Conservation (phyloP, 1,140 invertebrate species). For the Helicoverpa armigera region DNA sequence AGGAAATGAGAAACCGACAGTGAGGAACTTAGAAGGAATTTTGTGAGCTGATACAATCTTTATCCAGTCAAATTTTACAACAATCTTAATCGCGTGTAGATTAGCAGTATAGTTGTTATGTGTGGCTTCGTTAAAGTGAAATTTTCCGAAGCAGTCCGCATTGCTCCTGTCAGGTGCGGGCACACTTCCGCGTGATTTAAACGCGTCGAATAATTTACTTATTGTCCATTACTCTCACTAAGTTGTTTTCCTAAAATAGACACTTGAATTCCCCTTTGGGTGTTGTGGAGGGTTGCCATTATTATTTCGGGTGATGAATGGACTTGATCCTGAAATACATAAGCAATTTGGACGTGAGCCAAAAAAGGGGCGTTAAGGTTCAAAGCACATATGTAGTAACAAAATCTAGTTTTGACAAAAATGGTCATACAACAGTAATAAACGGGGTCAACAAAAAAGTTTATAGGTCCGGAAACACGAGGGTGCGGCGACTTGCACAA, state of each 20-base stretch:
- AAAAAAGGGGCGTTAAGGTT: not conserved
- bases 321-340: constrained; percentile 1
- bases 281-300: constrained; percentile 11
- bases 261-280: constrained; percentile 12
- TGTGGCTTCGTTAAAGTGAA: constrained; percentile 47
- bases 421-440: not conserved
- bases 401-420: constrained; percentile 22
- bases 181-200: constrained; percentile 52
- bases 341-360: constrained; percentile 32
- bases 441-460: constrained; percentile 54
- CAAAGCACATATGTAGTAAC: not conserved
- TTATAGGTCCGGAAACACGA: constrained; percentile 55
- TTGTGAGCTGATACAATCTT: not conserved
- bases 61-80: constrained; percentile 2
- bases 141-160: constrained; percentile 45
- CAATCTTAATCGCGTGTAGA: constrained; percentile 50
- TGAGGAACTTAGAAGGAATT: constrained; percentile 17
- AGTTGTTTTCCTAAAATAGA: constrained; percentile 25
- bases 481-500: constrained; percentile 65
- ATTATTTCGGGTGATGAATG: constrained; percentile 6
- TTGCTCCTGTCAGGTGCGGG: constrained; percentile 50
- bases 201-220: constrained; percentile 35
- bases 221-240: constrained; percentile 49
- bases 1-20: constrained; percentile 20
- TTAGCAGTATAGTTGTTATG: constrained; percentile 28